A percentile compares a stretch with the other conserved stretches of the same genome.
Conservation (phyloP, 2,113 vertebrate species). For the Onychorhynchus coronatus region DNA sequence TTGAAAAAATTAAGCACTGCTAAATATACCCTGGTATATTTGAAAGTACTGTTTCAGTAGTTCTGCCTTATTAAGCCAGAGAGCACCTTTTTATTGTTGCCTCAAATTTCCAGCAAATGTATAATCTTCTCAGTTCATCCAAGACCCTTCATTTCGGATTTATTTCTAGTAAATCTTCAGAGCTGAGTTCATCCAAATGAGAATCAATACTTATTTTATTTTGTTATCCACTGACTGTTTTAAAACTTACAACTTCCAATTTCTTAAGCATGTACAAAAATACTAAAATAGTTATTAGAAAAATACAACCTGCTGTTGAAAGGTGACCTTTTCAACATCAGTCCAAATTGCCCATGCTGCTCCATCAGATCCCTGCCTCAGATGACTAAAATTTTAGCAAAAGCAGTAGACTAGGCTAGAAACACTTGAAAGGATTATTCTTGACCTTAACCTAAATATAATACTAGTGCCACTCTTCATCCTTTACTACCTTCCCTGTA, state of each 20-base stretch:
- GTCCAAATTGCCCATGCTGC: background rate
- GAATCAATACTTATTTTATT: background rate
- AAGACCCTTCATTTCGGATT: background rate
- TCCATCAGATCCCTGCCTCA: background rate
- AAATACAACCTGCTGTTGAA: background rate
- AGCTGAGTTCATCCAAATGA: background rate
- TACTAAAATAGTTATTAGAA: background rate
- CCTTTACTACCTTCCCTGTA: background rate
- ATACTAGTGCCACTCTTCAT: background rate
- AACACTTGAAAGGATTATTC: background rate
- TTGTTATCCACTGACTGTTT: background rate
- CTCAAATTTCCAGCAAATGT: background rate
- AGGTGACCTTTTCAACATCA: background rate
- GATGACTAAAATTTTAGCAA: background rate
- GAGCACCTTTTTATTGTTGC: background rate
- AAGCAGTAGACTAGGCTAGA: background rate
- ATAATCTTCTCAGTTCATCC: background rate
- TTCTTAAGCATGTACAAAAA: background rate
- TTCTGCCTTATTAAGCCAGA: background rate
- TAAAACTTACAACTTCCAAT: background rate
- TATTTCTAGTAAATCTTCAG: background rate
- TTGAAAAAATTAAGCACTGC: background rate
- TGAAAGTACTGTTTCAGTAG: background rate
- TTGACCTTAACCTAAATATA: background rate
- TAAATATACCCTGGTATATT: background rate